These are phyloP conservation scores for Ostrea edulis DNA, from an alignment of 1,140 invertebrate species.

Conservation along the genomic window DNA sequence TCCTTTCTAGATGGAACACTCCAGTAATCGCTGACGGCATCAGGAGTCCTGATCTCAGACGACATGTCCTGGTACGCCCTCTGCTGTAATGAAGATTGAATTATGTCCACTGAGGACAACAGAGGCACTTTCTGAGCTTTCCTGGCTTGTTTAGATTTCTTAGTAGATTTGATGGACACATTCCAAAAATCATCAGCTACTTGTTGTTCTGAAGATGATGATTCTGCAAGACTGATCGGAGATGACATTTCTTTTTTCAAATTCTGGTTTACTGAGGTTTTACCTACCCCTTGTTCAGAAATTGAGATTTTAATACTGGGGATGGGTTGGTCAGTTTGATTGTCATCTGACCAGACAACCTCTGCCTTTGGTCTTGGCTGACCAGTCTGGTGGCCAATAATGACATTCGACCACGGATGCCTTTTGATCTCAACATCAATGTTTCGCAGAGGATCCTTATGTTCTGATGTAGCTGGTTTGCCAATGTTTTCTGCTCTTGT, in stretches of 20 bases:
- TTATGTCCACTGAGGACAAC: not conserved
- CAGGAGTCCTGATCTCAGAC: not conserved
- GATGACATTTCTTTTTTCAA: not conserved
- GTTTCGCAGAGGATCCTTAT: not conserved
- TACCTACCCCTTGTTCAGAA: not conserved
- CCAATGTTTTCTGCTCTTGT: not conserved
- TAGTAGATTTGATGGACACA: not conserved
- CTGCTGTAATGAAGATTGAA: not conserved
- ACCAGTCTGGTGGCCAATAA: not conserved
- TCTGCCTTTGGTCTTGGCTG: conserved; percentile 12
- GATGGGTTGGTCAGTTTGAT: not conserved
- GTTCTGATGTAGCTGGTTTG: not conserved
- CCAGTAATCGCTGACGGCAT: not conserved
- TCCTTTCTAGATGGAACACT: not conserved
- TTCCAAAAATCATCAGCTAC: not conserved
- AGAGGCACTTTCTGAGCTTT: not conserved
- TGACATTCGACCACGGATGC: not conserved
- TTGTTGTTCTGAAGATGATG: not conserved
- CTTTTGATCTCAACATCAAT: not conserved
- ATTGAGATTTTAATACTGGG: not conserved
- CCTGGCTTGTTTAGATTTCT: not conserved
- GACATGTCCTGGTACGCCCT: not conserved
- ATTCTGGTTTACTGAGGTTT: not conserved
- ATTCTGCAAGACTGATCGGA: not conserved
- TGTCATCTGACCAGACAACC: not conserved